Evolutionary conservation across 2,888 invertebrate genomes (phyloP).

Genomic region (Gryllus longicercus): DNA sequence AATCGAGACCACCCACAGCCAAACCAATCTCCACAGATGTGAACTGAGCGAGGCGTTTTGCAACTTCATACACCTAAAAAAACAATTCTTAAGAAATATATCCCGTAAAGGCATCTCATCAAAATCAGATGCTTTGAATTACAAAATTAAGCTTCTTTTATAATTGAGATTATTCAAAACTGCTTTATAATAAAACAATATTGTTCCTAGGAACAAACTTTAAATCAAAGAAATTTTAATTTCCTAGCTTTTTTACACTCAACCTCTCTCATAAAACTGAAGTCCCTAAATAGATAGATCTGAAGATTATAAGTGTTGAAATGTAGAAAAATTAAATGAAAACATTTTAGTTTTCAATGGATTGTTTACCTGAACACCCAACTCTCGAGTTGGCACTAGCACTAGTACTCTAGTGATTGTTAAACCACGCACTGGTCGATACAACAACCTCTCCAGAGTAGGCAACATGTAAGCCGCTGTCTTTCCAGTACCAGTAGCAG

Average conservation of each 20-base stretch:
- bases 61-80: slow-evolving; percentile 78
- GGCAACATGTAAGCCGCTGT: slow-evolving; percentile 99
- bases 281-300: no score
- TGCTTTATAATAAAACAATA: no score
- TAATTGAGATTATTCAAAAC: no score
- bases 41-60: slow-evolving; percentile 84
- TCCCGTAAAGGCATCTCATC: not conserved
- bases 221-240: no score
- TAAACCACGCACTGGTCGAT: slow-evolving; percentile 66
- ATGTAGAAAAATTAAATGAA: not conserved
- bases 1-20: slow-evolving; percentile 83
- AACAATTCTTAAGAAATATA: not conserved
- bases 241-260: no score
- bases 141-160: no score
- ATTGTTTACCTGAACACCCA: slow-evolving; percentile 75
- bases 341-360: not conserved
- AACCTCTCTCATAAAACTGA: no score
- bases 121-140: no score
- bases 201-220: no score
- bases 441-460: slow-evolving; percentile 87
- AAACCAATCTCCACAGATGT: slow-evolving; percentile 77
- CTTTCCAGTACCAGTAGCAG: slow-evolving; percentile 97
- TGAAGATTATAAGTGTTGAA: no score
- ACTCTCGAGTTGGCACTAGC: slow-evolving; percentile 92
- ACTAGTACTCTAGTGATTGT: slow-evolving; percentile 72